These are phyloP conservation scores for Daphoenositta chrysoptera DNA, from an alignment of 2,113 vertebrate genomes.

Conservation along the genomic window DNA sequence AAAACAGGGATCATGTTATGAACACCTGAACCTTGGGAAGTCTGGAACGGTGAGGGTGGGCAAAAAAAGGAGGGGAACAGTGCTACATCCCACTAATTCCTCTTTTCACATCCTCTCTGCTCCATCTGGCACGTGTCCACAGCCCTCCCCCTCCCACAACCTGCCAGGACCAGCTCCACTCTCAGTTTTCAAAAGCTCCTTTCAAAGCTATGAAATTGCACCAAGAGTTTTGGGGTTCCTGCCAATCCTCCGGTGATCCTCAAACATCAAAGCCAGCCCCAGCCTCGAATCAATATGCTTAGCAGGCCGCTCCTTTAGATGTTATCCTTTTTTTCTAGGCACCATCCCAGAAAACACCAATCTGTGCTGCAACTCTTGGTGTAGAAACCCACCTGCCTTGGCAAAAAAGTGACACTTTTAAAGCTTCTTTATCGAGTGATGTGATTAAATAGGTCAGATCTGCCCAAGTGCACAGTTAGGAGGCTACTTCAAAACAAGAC, in stretches of 20 bases:
- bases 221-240: not conserved
- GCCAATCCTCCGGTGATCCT: not conserved
- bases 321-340: not conserved
- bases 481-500: not conserved
- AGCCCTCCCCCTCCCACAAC: not conserved
- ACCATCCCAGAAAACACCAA: not conserved
- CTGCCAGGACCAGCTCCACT: not conserved
- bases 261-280: not conserved
- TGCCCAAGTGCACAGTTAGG: not conserved
- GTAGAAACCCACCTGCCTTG: not conserved
- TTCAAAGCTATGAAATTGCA: not conserved
- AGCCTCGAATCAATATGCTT: not conserved
- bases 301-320: not conserved
- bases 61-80: not conserved
- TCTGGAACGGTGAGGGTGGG: rapidly evolving
- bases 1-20: rapidly evolving
- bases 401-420: not conserved
- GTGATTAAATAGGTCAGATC: not conserved
- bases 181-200: not conserved
- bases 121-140: rapidly evolving
- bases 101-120: not conserved
- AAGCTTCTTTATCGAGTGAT: not conserved
- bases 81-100: not conserved
- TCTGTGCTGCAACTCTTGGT: not conserved
- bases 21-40: not conserved